A percentile compares a stretch with the other conserved stretches of the same genome.
Conservation (phyloP, 2,888 invertebrate species). For the Latrodectus elegans region DNA sequence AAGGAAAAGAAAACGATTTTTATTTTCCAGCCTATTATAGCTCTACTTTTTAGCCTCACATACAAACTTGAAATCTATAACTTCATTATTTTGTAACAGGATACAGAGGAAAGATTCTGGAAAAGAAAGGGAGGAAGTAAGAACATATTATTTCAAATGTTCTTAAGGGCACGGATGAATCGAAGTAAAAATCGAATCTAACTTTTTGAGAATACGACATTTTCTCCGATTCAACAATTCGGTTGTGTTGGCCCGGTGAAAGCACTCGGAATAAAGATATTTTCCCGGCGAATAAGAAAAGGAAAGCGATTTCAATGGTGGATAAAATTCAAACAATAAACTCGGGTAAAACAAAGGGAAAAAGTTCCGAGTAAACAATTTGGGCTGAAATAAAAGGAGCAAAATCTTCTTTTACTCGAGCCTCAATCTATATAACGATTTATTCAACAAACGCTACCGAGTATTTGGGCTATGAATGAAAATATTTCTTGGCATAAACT, state of each 20-base stretch:
- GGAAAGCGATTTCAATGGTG: constrained; percentile 26
- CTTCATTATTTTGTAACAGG: constrained; percentile 22
- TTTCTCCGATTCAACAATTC: background rate
- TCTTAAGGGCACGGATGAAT: background rate
- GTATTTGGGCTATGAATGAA: background rate
- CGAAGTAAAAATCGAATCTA: constrained; percentile 21
- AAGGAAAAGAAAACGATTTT: background rate
- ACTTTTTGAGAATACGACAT: constrained; percentile 16
- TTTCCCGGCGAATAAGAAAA: background rate
- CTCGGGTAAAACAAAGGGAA: constrained; percentile 1
- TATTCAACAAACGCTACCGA: constrained; percentile 27
- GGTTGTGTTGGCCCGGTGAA: background rate
- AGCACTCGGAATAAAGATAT: background rate
- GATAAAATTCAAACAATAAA: constrained; percentile 54
- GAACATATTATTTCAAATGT: constrained; percentile 14
- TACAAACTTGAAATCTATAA: constrained; percentile 35
- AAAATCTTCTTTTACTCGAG: background rate
- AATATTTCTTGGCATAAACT: too few relatives aligned
- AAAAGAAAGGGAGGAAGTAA: constrained; percentile 3
- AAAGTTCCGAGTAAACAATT: constrained; percentile 6
- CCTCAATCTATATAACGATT: constrained; percentile 51
- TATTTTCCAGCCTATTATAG: background rate
- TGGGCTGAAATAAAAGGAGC: background rate
- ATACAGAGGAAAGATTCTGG: background rate
- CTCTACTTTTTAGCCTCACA: background rate